These are phyloP conservation scores for Zaprionus gabonicus DNA, from an alignment of 1,140 invertebrate species.

Conservation along the genomic window DNA sequence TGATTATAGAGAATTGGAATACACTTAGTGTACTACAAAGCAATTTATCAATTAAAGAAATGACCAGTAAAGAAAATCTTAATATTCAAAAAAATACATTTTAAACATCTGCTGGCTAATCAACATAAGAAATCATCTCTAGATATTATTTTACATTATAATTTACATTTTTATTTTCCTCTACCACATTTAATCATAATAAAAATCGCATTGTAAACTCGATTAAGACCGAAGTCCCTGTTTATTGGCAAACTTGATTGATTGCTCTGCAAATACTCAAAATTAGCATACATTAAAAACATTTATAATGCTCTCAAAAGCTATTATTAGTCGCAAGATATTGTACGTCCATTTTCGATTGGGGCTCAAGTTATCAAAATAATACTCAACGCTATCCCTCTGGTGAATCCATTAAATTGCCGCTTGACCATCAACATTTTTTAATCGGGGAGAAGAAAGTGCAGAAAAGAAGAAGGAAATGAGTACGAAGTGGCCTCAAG, in stretches of 20 bases:
- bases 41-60: too few relatives aligned
- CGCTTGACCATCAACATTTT: slow-evolving; percentile 43
- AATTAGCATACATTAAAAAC: background rate
- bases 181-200: background rate
- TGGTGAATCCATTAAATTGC: slow-evolving; percentile 12
- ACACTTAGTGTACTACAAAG: too few relatives aligned
- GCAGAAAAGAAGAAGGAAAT: background rate
- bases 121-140: too few relatives aligned
- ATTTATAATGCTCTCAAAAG: background rate
- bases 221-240: background rate
- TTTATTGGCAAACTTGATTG: background rate
- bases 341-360: background rate
- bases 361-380: slow-evolving; percentile 29
- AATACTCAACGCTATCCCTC: slow-evolving; percentile 19
- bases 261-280: background rate
- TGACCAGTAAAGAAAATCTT: too few relatives aligned
- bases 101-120: too few relatives aligned
- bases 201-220: background rate
- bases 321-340: background rate
- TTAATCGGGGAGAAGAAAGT: slow-evolving; percentile 35
- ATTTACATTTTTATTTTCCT: background rate
- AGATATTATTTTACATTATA: too few relatives aligned
- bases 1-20: too few relatives aligned
- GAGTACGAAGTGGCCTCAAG: slow-evolving; percentile 47
- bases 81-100: too few relatives aligned